Evolutionary conservation across 2,797 vertebrate genomes (phyloP), one percentile per base, ranked within the genome.

Genomic region (Erethizon dorsatum): DNA sequence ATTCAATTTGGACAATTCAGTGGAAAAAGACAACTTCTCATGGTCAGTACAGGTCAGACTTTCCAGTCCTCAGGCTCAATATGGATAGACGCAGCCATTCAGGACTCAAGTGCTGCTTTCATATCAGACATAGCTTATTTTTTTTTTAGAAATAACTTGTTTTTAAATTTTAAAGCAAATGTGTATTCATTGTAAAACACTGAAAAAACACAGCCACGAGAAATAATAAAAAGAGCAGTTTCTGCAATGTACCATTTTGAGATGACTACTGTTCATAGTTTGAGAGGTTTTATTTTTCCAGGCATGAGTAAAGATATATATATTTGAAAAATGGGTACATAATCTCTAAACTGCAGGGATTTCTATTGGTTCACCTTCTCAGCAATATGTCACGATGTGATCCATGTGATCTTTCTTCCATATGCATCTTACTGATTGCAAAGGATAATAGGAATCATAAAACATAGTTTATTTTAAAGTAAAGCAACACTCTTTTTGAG

Each of bases 101-200:
- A 78, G 22, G n/a, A 85, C 31, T 52, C 20, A 82, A 33, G 45
- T 26, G 50, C 17, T 91, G 41, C 45, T 71, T 94, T 33, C 31
- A 75, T 79, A 90, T 45, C 63, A 82, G 28, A 79, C 37, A 61
- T 1, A 69, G 26, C 20, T 82, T 77, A 13, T 59, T 75, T 47
- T 71, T 14, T 45, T 41, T 71, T 50, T 73, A 90, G 24, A 93
- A 88, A 78, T 77, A 93, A 69, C 2, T 71, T 89, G 79, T 61
- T 80, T 59, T 80, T 71, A 69, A 26, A n/a, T 79, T 90, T 94
- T 67, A 94, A 92, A 79, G n/a, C n/a, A 95, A 97, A 69, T 86
- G n/a, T 79, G 24, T 20, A 90, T 56, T 91, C 41, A 84, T 31
- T 88, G n/a, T 45, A 59, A 94, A 90, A 75, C 20, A 61, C 20